Evolutionary conservation across 2,797 vertebrate genomes (phyloP).

Genomic region (Amphiprion clarkii): DNA sequence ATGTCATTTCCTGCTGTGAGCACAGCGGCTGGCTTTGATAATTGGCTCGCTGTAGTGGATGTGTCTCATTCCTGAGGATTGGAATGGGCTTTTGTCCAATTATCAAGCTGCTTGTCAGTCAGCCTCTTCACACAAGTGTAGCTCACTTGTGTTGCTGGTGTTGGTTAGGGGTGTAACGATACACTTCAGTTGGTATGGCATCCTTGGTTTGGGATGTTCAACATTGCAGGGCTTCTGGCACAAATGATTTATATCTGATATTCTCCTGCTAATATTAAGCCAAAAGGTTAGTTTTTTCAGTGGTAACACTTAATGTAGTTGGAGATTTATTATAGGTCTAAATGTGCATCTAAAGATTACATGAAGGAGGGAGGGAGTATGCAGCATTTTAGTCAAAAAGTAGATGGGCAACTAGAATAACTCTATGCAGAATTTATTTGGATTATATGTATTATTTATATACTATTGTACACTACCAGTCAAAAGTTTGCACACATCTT

Average conservation of each 20-base stretch:
- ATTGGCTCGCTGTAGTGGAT: conserved; percentile 75
- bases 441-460: background rate
- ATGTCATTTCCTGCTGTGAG: conserved; percentile 83
- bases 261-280: background rate
- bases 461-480: background rate
- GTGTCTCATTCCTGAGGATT: conserved; percentile 71
- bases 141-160: conserved; percentile 78
- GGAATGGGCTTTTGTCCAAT: conserved; percentile 81
- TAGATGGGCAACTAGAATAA: background rate
- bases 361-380: too few species aligned
- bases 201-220: conserved; percentile 61
- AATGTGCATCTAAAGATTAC: too few species aligned
- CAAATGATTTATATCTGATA: background rate
- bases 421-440: background rate
- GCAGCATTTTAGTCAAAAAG: too few species aligned
- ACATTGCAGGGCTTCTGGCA: background rate
- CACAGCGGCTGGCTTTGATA: conserved; percentile 79
- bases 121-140: conserved; percentile 77
- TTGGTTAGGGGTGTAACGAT: conserved; percentile 70
- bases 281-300: background rate
- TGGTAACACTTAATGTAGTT: too few species aligned
- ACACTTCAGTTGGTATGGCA: conserved; percentile 31
- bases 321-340: too few species aligned
- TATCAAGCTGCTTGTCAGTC: conserved; percentile 84
- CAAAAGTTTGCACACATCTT: too few species aligned